Conservation (phyloP, 2,113 vertebrate genomes). For the Puma concolor region DNA sequence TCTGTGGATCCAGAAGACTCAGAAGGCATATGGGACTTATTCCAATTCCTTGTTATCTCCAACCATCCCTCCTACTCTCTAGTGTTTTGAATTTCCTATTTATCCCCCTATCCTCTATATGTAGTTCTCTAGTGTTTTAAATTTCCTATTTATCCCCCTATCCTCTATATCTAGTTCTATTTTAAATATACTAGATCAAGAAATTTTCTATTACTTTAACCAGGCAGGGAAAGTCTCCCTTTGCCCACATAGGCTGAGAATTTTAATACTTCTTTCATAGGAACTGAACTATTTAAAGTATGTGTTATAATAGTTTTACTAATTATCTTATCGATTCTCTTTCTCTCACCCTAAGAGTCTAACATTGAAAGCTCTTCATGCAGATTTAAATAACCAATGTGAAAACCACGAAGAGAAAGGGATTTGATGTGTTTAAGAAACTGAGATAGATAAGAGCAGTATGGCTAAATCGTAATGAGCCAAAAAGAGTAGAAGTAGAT, state of each 20-base stretch:
- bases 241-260: not conserved
- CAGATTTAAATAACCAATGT: not conserved
- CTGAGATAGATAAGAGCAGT: not conserved
- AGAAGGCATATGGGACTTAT: not conserved
- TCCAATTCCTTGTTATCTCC: not conserved
- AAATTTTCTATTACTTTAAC: not conserved
- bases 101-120: not conserved
- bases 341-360: not conserved
- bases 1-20: not conserved
- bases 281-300: not conserved
- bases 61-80: not conserved
- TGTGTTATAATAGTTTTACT: not conserved
- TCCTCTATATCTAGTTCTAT: not conserved
- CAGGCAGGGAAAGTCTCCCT: not conserved
- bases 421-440: not conserved
- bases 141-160: not conserved
- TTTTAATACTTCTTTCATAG: not conserved
- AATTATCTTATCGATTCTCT: not conserved
- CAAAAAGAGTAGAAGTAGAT: not conserved
- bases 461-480: not conserved
- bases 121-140: not conserved
- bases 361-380: not conserved
- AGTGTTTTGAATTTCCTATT: not conserved
- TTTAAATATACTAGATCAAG: not conserved
- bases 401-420: not conserved